Evolutionary conservation across 2,113 vertebrate species (phyloP).

Genomic region (Marmota flaviventris): DNA sequence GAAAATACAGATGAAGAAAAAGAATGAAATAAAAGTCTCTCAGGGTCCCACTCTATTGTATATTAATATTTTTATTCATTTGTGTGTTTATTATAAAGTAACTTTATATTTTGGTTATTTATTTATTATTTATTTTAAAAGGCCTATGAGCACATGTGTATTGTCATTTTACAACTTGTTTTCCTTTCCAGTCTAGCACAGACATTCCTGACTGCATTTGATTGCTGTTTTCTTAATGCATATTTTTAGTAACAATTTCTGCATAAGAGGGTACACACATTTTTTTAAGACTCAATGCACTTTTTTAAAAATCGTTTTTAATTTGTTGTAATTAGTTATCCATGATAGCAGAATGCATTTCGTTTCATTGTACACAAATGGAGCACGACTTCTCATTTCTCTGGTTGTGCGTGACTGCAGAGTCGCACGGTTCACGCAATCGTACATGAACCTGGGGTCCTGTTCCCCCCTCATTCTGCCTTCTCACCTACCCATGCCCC

Average conservation of each 20-base stretch:
- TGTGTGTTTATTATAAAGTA: neutral
- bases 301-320: neutral
- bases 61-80: neutral
- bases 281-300: neutral
- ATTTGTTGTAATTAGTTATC: too few species aligned
- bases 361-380: too few species aligned
- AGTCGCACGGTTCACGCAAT: too few species aligned
- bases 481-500: too few species aligned
- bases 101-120: neutral
- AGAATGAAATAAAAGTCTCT: neutral
- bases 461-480: too few species aligned
- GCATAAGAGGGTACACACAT: neutral
- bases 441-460: too few species aligned
- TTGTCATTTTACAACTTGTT: neutral
- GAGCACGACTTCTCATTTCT: too few species aligned
- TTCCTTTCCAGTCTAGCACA: neutral
- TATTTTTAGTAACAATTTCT: neutral
- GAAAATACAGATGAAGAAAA: neutral
- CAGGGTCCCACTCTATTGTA: neutral
- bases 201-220: neutral
- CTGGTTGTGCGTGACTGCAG: too few species aligned
- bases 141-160: neutral
- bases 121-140: neutral
- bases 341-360: too few species aligned
- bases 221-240: neutral